A percentile compares a stretch with the other conserved stretches of the same genome.
Conservation (phyloP, 2,113 vertebrate species). For the Sula dactylatra region DNA sequence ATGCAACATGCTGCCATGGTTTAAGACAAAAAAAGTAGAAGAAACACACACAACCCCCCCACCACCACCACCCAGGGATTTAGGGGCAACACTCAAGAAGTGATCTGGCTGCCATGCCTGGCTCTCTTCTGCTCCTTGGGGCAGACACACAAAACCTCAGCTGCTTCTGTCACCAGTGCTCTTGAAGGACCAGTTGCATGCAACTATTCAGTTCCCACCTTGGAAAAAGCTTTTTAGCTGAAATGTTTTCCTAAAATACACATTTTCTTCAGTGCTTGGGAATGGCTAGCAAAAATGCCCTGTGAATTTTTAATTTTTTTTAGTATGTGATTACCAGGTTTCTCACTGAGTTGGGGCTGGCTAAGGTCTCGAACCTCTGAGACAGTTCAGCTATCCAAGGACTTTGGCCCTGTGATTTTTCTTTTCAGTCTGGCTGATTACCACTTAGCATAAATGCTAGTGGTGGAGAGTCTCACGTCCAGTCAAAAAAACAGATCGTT, state of each 20-base stretch:
- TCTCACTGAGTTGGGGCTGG: neutral
- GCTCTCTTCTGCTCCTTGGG: neutral
- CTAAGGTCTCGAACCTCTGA: neutral
- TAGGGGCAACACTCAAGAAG: neutral
- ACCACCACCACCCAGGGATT: neutral
- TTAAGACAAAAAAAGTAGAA: neutral
- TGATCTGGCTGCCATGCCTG: neutral
- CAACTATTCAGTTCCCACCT: neutral
- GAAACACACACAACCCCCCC: neutral
- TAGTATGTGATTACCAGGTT: neutral
- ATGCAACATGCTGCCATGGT: rapidly evolving
- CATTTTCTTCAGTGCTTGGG: neutral
- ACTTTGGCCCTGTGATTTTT: neutral
- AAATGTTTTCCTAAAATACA: neutral
- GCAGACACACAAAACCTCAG: neutral
- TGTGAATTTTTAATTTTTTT: neutral
- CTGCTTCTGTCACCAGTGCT: neutral
- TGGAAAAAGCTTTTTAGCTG: neutral
- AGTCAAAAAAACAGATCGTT: neutral
- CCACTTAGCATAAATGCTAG: neutral
- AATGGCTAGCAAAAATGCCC: neutral
- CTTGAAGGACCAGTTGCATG: neutral
- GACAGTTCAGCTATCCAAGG: neutral
- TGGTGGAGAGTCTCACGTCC: neutral
- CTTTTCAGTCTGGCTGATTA: neutral